Percentiles rank a stretch among this genome's conserved stretches.
Evolutionary conservation across 1,140 invertebrate genomes (phyloP).

Genomic region (Diorhabda sublineata): DNA sequence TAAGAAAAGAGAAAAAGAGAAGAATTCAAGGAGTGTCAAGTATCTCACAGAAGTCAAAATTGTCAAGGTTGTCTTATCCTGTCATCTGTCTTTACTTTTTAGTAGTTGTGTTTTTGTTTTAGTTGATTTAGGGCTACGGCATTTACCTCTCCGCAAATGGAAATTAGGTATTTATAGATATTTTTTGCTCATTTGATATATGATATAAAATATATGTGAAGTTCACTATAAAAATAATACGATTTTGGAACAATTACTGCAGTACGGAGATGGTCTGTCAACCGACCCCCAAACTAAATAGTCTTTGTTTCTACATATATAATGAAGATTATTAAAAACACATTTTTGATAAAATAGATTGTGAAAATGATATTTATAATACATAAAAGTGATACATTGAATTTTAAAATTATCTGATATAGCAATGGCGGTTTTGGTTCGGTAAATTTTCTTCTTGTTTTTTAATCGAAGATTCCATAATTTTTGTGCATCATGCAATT

Average conservation of each 20-base stretch:
- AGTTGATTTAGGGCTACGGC: constrained; percentile 1
- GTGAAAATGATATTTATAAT: no score
- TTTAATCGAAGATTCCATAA: no score
- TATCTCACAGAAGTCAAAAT: not conserved
- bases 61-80: not conserved
- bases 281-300: constrained; percentile 1
- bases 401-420: no score
- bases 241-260: not conserved
- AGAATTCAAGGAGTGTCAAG: not conserved
- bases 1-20: not conserved
- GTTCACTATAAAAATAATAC: not conserved
- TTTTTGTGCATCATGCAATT: no score
- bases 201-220: not conserved
- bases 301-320: not conserved
- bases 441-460: no score
- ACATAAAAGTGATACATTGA: no score
- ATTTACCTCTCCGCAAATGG: not conserved
- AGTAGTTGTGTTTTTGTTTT: constrained; percentile 4
- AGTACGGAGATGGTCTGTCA: not conserved
- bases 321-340: not conserved
- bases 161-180: not conserved
- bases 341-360: no score
- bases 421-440: no score
- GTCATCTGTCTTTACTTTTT: constrained; percentile 3
- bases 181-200: not conserved